Conservation (phyloP, 2,113 vertebrate genomes). For the Globicephala melas region DNA sequence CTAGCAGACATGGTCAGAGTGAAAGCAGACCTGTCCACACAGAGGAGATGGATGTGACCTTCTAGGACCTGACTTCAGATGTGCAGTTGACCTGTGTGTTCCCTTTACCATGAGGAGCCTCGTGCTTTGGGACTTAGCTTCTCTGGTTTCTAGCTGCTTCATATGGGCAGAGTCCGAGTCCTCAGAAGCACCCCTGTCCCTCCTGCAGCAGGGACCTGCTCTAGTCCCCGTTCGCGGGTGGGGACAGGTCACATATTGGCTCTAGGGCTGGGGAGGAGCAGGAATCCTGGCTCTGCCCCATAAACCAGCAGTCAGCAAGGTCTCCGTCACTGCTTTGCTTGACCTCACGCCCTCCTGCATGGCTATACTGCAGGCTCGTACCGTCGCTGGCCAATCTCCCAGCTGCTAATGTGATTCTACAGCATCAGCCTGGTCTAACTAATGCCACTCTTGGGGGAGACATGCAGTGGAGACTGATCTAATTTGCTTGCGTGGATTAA, state of each 20-base stretch:
- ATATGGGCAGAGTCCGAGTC: neutral
- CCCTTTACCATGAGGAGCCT: neutral
- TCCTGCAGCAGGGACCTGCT: neutral
- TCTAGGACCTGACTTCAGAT: neutral
- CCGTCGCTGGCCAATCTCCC: neutral
- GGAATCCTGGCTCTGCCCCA: neutral
- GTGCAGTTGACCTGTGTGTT: no score
- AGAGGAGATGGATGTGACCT: neutral
- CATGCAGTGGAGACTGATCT: neutral
- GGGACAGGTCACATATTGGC: neutral
- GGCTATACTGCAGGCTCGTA: accelerated
- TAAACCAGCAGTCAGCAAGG: accelerated
- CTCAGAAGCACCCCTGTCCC: neutral
- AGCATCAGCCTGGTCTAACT: neutral
- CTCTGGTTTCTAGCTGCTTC: neutral
- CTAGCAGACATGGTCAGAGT: neutral
- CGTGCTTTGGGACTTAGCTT: neutral
- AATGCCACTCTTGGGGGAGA: neutral
- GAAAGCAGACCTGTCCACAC: neutral
- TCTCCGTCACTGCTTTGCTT: neutral
- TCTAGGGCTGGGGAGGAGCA: neutral
- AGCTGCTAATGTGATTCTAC: neutral
- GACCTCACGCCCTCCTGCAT: neutral
- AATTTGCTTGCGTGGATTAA: neutral
- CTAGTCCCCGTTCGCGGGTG: accelerated